Conservation (phyloP, 2,888 invertebrate species). For the Limnephilus marmoratus region DNA sequence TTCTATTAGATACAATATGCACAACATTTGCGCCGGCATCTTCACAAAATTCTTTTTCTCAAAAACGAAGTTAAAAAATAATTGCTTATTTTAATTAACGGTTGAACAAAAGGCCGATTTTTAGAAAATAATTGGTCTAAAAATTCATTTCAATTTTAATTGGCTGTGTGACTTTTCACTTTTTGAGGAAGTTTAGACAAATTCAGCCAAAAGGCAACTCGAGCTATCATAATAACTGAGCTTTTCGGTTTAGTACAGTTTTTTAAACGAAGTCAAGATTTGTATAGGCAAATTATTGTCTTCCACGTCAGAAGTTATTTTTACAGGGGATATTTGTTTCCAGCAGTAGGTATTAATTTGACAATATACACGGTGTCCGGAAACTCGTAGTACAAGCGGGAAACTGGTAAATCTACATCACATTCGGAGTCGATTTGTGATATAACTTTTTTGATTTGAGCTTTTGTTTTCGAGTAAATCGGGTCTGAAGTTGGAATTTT, state of each 20-base stretch:
- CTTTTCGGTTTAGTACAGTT: not conserved
- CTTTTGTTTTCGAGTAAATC: too few relatives aligned
- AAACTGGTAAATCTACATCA: too few relatives aligned
- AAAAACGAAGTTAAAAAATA: not conserved
- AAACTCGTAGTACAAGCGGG: too few relatives aligned
- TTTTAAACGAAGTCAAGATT: not conserved
- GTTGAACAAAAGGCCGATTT: not conserved
- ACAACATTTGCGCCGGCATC: not conserved
- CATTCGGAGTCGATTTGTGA: too few relatives aligned
- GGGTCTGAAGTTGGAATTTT: too few relatives aligned
- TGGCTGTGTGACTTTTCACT: conserved; percentile 8
- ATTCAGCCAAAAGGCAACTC: conserved; percentile 26
- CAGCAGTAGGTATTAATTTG: too few relatives aligned
- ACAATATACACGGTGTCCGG: too few relatives aligned
- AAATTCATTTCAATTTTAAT: conserved; percentile 26
- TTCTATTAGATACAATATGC: not conserved
- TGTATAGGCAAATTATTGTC: too few relatives aligned
- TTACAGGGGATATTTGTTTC: too few relatives aligned
- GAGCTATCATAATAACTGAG: conserved; percentile 45
- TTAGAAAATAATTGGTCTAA: conserved; percentile 3
- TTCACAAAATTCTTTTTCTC: not conserved
- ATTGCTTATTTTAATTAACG: not conserved
- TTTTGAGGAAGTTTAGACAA: not conserved
- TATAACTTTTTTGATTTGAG: too few relatives aligned
- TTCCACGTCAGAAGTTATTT: too few relatives aligned